These are phyloP conservation scores for Oplegnathus fasciatus DNA, from an alignment of 2,113 vertebrate species.

Conservation along the genomic window DNA sequence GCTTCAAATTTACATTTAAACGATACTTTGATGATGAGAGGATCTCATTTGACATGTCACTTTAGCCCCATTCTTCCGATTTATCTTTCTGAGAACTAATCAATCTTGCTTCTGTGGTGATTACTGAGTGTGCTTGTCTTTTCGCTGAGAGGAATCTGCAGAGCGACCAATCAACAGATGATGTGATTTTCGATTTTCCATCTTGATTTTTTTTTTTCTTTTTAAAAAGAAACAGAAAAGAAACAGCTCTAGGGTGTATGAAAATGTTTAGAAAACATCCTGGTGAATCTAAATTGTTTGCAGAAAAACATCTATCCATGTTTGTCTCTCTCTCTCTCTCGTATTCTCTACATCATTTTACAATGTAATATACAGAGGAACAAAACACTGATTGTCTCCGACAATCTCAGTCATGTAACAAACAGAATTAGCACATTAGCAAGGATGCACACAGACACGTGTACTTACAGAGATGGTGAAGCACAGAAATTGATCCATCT, in stretches of 20 bases:
- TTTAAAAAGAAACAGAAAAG: constrained; percentile 2
- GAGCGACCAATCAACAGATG: constrained; percentile 50
- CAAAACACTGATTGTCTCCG: constrained; percentile 48
- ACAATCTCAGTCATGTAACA: constrained; percentile 42
- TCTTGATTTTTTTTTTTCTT: not conserved
- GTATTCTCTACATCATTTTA: not conserved
- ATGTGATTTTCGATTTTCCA: constrained; percentile 34
- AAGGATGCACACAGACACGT: not conserved
- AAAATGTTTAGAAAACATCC: not conserved
- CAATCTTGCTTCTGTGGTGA: constrained; percentile 74
- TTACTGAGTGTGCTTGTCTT: constrained; percentile 66
- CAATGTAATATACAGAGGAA: constrained; percentile 17
- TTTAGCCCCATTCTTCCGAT: constrained; percentile 70
- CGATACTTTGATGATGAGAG: constrained; percentile 63
- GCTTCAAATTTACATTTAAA: constrained; percentile 68
- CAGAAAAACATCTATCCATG: not conserved
- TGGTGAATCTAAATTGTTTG: not conserved
- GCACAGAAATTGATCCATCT: constrained; percentile 53
- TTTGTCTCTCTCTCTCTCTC: constrained; percentile 8
- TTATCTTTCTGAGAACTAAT: constrained; percentile 80
- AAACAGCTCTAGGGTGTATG: not conserved
- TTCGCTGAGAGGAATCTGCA: constrained; percentile 51
- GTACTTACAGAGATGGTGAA: constrained; percentile 31
- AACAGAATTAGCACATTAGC: constrained; percentile 31
- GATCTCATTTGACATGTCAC: constrained; percentile 75